Evolutionary conservation across 2,888 invertebrate species (phyloP).

Genomic region (Elysia crispata): DNA sequence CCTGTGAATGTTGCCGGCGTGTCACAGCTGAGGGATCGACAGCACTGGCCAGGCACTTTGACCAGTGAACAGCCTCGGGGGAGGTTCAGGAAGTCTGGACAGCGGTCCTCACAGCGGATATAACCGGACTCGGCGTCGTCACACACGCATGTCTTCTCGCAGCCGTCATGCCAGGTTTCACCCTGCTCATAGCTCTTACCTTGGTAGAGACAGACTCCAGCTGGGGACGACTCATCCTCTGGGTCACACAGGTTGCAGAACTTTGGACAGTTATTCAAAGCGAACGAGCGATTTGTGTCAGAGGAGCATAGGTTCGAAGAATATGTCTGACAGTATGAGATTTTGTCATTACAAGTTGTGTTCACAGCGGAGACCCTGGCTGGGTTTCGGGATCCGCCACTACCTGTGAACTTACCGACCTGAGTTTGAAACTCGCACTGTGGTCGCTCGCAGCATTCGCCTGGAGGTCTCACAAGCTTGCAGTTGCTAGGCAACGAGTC

Average conservation of each 20-base stretch:
- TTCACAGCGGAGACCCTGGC: constrained; percentile 54
- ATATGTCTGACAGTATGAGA: constrained; percentile 59
- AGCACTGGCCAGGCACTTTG: constrained; percentile 58
- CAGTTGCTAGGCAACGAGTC: constrained; percentile 60
- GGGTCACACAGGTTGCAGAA: constrained; percentile 58
- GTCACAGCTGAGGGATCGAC: constrained; percentile 59
- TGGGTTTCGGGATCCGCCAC: constrained; percentile 61
- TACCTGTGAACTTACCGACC: constrained; percentile 63
- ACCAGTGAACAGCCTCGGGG: constrained; percentile 61
- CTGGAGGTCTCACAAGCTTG: constrained; percentile 59
- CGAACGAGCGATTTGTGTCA: constrained; percentile 57
- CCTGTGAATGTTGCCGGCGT: constrained; percentile 61
- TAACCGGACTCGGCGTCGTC: constrained; percentile 67
- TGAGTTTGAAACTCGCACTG: constrained; percentile 65
- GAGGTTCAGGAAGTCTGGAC: constrained; percentile 64
- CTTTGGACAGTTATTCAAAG: constrained; percentile 59
- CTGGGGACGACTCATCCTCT: constrained; percentile 24
- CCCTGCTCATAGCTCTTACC: constrained; percentile 63
- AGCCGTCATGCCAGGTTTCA: constrained; percentile 66
- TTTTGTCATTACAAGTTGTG: constrained; percentile 61
- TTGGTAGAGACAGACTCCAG: constrained; percentile 58
- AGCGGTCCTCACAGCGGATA: constrained; percentile 68
- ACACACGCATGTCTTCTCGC: constrained; percentile 65
- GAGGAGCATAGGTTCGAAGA: constrained; percentile 57
- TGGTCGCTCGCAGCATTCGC: constrained; percentile 66